Base-by-base conservation (phyloP, 1,140 invertebrate genomes). In the Anastrepha obliqua region DNA sequence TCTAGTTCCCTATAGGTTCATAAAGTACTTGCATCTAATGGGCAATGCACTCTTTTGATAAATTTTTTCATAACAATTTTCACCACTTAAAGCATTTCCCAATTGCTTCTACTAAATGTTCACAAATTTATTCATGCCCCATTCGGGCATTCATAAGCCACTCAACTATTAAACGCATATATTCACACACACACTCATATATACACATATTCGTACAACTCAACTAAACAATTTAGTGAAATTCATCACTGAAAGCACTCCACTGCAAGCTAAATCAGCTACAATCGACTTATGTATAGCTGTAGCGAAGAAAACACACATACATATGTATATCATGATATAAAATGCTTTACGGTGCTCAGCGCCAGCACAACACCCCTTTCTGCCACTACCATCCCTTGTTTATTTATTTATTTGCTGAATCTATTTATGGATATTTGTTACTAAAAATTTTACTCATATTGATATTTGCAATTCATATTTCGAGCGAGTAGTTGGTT, bases 401-500 rank as follows among this genome's bases (percentile, higher is more conserved):
- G 3, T 81, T 81, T 81, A 55, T 81, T 55, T 81, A 81, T 81
- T 81, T 55, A 81, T 81, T 81, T 55, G 47, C 74, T 81, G 47
- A 81, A 81, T 58, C 44, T 81, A 55, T 81, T 81, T 81, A 81
- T 81, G 8, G 74, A 51, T 81, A 81, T 81, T 55, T 81, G 44
- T 81, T 81, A 81, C 74, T 81, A 81, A 81, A 62, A 81, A 55
- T 81, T 81, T 81, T 55, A 81, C 74, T 81, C 47, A 55, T 81
- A 81, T 81, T 51, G 8, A 67, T 67, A 81, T 81, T 81, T 81
- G 74, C 74, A 81, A 81, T 81, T 81, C 74, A 81, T 81, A 81
- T 81, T 81, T 81, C 47, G 44, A 11, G 74, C 51, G 47, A 20
- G 70, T 51, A 44, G 39, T 67, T 67, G n/a, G 20, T 67, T 42